Percentiles rank a stretch among this genome's conserved stretches.
Evolutionary conservation across 2,888 invertebrate genomes (phyloP).

Genomic region (Rhagonycha lutea): DNA sequence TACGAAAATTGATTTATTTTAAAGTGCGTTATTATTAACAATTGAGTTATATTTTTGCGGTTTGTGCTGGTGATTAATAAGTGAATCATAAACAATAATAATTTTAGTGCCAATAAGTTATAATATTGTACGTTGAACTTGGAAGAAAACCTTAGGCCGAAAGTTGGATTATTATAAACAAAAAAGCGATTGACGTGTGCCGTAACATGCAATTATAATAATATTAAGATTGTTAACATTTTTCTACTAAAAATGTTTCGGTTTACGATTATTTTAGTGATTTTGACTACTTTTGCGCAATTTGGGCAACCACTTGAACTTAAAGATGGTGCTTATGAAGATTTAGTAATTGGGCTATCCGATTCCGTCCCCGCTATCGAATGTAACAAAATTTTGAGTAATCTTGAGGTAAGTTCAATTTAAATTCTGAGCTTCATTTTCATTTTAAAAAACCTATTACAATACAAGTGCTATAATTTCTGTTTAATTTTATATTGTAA

Average conservation of each 20-base stretch:
- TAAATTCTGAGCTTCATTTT: not conserved
- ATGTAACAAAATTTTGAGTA: conserved; percentile 54
- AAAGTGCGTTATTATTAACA: not conserved
- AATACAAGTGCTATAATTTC: not conserved
- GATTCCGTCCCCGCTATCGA: conserved; percentile 55
- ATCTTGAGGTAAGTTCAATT: conserved; percentile 55
- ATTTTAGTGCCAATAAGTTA: not conserved
- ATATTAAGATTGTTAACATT: not conserved
- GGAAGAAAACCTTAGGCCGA: not conserved
- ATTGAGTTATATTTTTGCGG: not conserved
- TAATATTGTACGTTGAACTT: not conserved
- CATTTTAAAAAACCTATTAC: not conserved
- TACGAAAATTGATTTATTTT: not conserved
- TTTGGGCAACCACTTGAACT: conserved; percentile 43
- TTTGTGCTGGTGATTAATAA: not conserved
- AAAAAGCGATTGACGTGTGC: not conserved
- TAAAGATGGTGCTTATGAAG: conserved; percentile 56
- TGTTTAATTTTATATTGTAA: not conserved
- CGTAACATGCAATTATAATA: not conserved
- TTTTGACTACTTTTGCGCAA: conserved; percentile 14
- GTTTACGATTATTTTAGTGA: not conserved
- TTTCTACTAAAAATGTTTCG: not conserved
- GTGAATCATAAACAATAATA: not conserved
- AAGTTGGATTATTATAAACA: not conserved
- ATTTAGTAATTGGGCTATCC: conserved; percentile 54